A percentile compares a stretch with the other conserved stretches of the same genome.
phyloP scores from a whole-genome alignment of 1,140 invertebrate species.

The Hypothenemus hampei region DNA sequence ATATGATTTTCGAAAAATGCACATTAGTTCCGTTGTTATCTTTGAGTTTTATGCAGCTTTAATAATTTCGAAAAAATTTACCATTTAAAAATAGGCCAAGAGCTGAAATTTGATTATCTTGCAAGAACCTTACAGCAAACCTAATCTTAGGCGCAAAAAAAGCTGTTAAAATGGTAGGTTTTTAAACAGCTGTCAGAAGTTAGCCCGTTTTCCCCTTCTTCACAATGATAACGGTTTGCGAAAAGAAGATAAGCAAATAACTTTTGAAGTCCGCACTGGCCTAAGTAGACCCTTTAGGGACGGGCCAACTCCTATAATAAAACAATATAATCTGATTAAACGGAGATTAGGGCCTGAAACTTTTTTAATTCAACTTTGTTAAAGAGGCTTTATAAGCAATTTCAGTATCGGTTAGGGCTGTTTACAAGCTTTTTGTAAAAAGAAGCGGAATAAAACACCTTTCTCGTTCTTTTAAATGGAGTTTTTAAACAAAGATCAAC shows the following conservation, averaged over 20 bases:
- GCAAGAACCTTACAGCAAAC: too few species aligned
- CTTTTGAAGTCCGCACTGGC: conserved; percentile 18
- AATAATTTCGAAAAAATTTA: too few species aligned
- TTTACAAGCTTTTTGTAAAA: conserved; percentile 11
- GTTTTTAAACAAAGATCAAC: too few species aligned
- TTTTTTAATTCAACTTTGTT: conserved; percentile 29
- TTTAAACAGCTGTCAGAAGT: conserved; percentile 7
- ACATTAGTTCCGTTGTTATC: too few species aligned
- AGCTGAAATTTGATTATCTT: too few species aligned
- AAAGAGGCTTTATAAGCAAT: conserved; percentile 26
- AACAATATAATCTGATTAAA: conserved; percentile 29
- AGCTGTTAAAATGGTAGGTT: too few species aligned
- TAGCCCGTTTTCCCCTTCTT: too few species aligned
- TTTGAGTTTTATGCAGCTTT: too few species aligned
- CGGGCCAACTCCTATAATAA: conserved; percentile 21
- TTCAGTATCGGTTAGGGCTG: conserved; percentile 17
- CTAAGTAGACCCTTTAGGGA: conserved; percentile 14
- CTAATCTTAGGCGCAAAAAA: too few species aligned
- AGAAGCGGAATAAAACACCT: conserved; percentile 7
- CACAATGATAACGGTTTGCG: conserved; percentile 9
- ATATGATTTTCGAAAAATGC: too few species aligned
- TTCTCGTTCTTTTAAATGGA: too few species aligned
- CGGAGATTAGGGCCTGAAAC: conserved; percentile 21
- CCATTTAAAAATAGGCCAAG: too few species aligned
- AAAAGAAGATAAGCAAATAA: conserved; percentile 27